A percentile compares a stretch with the other conserved stretches of the same genome.
phyloP scores from a whole-genome alignment of 2,888 invertebrate genomes.

The Mongoloraphidia duomilia region DNA sequence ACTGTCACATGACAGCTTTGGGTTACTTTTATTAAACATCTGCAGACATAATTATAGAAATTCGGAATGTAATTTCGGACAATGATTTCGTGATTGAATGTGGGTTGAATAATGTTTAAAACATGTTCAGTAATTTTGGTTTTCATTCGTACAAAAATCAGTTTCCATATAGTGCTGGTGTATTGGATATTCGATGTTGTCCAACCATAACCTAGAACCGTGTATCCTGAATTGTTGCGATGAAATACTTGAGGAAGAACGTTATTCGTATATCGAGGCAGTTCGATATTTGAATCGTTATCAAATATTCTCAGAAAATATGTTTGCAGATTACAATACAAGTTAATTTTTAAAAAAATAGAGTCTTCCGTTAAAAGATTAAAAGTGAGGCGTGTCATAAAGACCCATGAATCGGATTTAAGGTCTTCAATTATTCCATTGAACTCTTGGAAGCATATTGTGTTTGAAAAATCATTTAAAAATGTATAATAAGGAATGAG shows the following conservation, averaged over 20 bases:
- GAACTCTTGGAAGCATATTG: constrained; percentile 16
- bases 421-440: constrained; percentile 5
- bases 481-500: constrained; percentile 16
- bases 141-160: no score
- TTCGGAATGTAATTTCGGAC: constrained; percentile 15
- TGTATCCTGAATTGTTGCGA: constrained; percentile 23
- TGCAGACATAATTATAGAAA: constrained; percentile 13
- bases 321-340: constrained; percentile 19
- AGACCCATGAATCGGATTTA: constrained; percentile 15
- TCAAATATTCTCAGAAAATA: constrained; percentile 23
- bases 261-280: constrained; percentile 18
- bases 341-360: constrained; percentile 17
- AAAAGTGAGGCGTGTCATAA: constrained; percentile 17
- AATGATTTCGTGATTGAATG: not conserved
- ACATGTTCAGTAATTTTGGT: no score
- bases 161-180: no score
- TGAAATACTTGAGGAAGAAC: constrained; percentile 17
- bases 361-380: constrained; percentile 6
- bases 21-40: constrained; percentile 13
- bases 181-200: not conserved
- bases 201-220: constrained; percentile 25
- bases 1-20: constrained; percentile 14
- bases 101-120: no score
- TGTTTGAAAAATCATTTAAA: constrained; percentile 18
- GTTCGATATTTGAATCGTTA: constrained; percentile 23